A percentile compares a stretch with the other conserved stretches of the same genome.
phyloP scores from a whole-genome alignment of 2,888 invertebrate species.

The Aporophyla nigra region DNA sequence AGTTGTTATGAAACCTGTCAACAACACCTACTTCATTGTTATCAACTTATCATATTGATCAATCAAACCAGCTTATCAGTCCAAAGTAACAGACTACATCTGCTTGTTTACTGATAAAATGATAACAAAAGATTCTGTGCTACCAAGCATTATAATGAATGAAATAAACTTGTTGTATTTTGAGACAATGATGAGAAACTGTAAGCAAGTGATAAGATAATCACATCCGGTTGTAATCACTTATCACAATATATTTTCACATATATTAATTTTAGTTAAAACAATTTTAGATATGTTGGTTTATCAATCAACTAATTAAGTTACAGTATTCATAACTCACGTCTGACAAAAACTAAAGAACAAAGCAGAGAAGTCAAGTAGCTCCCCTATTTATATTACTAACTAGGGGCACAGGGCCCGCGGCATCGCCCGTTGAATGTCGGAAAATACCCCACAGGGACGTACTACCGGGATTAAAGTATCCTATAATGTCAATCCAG shows the following conservation, averaged over 20 bases:
- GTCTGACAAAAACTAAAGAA: background rate
- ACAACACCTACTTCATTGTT: background rate
- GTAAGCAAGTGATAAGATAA: constrained; percentile 9
- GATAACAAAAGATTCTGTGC: constrained; percentile 4
- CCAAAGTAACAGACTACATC: constrained; percentile 1
- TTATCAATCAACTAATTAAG: background rate
- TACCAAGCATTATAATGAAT: background rate
- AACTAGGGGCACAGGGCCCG: background rate
- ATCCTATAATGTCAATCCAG: background rate
- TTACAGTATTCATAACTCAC: background rate
- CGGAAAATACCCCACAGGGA: background rate
- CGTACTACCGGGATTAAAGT: background rate
- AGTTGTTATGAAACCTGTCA: constrained; percentile 6
- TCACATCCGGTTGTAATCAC: background rate
- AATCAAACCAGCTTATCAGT: constrained; percentile 34
- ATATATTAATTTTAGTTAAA: background rate
- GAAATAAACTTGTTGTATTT: background rate
- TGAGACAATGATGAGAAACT: constrained; percentile 7
- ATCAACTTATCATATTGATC: constrained; percentile 24
- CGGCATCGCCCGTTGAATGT: background rate
- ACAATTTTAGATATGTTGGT: background rate
- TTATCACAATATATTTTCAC: background rate
- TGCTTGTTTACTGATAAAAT: constrained; percentile 26
- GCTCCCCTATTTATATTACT: background rate
- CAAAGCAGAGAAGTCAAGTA: background rate